Evolutionary conservation across 2,888 invertebrate species (phyloP), one percentile per base, ranked within the genome.

Genomic region (Vanessa cardui): DNA sequence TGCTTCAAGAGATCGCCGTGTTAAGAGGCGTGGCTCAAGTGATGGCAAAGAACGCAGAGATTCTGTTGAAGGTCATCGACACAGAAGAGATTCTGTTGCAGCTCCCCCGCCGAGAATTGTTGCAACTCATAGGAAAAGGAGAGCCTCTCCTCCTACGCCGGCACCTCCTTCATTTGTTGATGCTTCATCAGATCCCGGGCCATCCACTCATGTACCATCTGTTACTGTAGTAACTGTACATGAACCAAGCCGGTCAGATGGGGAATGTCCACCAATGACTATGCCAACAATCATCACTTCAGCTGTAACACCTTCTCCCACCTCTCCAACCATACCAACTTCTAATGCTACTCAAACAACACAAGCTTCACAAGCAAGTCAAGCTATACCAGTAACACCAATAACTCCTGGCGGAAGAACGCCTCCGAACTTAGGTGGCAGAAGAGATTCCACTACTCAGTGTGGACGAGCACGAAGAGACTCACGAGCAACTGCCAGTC

Each of bases 381-480:
- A 72, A 62, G 66, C 73, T 21, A 70, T 68, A 52, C 80, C 79
- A 71, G 77, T 74, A 26, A 76, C 78, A 12, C 88, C 87, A 78
- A 86, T 77, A 6, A 83, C 87, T 2, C 84, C 91, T 4, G 80
- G 87, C 62, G 90, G 90, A 18, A 83, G 85, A 47, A 85, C 89
- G 18, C 89, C 93, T 6, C 90, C 94, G 0, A 92, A 88, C 59
- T 87, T 94, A 54, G 93, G 94, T 56, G 94, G 94, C 0, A 92
- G 97, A 33, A 93, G 97, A 66, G 97, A 97, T 80, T 97, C 97
- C 0, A 97, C 97, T 2, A 97, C 97, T 0, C 97, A 97, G 88
- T 97, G 97, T 78, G 95, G 96, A 6, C 84, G 91, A 64, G 95
- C 95, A 62, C 90, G 96, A 54, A 87, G 96, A 69, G 96, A 96